These are phyloP conservation scores for rabbit (Oryctolagus cuniculus) DNA, from an alignment of 2,113 vertebrate genomes.

Conservation along the genomic window DNA sequence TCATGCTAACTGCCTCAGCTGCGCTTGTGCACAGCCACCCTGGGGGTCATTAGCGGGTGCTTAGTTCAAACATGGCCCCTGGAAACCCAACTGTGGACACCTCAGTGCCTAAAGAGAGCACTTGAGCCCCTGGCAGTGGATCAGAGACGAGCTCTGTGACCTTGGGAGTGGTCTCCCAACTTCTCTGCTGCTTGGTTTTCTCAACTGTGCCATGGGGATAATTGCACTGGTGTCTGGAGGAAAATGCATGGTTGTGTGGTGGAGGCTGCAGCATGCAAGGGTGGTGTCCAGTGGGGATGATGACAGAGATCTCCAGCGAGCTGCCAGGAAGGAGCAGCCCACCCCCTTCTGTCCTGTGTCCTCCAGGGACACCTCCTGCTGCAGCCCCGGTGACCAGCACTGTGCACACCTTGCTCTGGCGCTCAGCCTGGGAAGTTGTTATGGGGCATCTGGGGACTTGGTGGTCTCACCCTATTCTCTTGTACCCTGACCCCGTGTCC, in stretches of 20 bases:
- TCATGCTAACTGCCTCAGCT: slow-evolving; percentile 66
- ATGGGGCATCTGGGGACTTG: not conserved
- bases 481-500: not conserved
- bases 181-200: not conserved
- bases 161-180: not conserved
- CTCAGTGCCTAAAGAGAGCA: not conserved
- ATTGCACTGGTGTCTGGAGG: not conserved
- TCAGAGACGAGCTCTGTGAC: not conserved
- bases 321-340: not conserved
- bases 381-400: not conserved
- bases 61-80: not conserved
- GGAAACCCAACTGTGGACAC: not conserved
- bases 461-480: not conserved
- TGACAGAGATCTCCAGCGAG: not conserved
- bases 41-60: slow-evolving; percentile 32
- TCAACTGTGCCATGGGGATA: not conserved
- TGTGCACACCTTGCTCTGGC: not conserved
- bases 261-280: no score
- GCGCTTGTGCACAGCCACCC: slow-evolving; percentile 37
- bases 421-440: not conserved
- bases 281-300: not conserved
- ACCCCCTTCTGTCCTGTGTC: not conserved
- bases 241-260: no score
- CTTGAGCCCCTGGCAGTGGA: not conserved
- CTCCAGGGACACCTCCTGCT: not conserved